Evolutionary conservation across 2,797 vertebrate species (phyloP).

Genomic region (Clarias laeviceps): DNA sequence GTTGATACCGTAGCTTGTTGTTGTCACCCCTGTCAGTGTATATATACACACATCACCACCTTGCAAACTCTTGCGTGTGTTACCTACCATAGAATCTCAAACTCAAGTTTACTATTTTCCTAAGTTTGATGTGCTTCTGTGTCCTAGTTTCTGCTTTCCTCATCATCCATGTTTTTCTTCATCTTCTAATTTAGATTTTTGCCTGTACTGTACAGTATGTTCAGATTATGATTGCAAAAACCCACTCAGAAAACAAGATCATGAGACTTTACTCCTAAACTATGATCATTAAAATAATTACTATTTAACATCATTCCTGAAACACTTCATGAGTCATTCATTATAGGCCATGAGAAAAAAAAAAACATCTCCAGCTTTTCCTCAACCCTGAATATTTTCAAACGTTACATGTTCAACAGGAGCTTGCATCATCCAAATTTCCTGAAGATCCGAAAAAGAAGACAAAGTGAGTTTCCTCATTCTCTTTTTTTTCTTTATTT

Average conservation of each 20-base stretch:
- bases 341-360: not conserved
- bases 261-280: not conserved
- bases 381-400: not conserved
- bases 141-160: conserved; percentile 15
- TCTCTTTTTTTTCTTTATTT: not conserved
- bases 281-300: not conserved
- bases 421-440: not conserved
- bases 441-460: not conserved
- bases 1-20: not conserved
- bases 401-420: not conserved
- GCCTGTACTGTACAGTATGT: not conserved
- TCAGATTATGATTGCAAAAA: not conserved
- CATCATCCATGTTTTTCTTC: not conserved
- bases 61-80: conserved; percentile 15
- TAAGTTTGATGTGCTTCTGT: not conserved
- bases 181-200: not conserved
- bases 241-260: not conserved
- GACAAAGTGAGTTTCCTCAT: not conserved
- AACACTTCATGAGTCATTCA: not conserved
- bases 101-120: not conserved
- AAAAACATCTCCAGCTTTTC: no score
- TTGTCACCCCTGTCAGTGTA: not conserved
- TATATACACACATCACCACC: not conserved
- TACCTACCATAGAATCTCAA: not conserved
- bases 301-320: not conserved